These are phyloP conservation scores for Scytalopus superciliaris DNA, from an alignment of 2,113 vertebrate species.

Conservation along the genomic window DNA sequence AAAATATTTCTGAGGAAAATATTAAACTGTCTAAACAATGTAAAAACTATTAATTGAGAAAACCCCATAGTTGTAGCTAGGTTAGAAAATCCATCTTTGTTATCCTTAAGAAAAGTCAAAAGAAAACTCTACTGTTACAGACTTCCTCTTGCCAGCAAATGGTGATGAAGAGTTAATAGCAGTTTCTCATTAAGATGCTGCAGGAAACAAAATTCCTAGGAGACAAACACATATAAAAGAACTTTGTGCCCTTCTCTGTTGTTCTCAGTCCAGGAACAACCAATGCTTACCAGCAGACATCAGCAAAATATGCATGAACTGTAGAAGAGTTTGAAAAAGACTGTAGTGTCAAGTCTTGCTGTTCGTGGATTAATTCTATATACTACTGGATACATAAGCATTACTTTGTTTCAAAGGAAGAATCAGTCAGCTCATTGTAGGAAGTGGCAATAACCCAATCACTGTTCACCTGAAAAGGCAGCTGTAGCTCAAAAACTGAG, in stretches of 20 bases:
- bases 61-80: not conserved
- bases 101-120: not conserved
- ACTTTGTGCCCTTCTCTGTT: not conserved
- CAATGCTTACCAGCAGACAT: not conserved
- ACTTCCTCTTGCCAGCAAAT: not conserved
- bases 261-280: not conserved
- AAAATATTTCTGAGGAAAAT: not conserved
- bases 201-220: not conserved
- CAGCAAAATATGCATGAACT: not conserved
- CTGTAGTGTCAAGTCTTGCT: fast-evolving
- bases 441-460: not conserved
- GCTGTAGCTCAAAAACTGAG: not conserved
- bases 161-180: not conserved
- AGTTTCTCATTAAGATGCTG: not conserved
- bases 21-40: not conserved
- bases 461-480: not conserved
- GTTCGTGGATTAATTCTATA: not conserved
- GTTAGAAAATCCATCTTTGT: not conserved
- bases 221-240: not conserved
- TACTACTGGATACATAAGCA: not conserved
- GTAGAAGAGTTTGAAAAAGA: not conserved
- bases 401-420: not conserved
- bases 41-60: not conserved
- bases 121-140: not conserved
- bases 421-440: not conserved